Conservation (phyloP, 2,113 vertebrate genomes). For the Pterocles burchelli region DNA sequence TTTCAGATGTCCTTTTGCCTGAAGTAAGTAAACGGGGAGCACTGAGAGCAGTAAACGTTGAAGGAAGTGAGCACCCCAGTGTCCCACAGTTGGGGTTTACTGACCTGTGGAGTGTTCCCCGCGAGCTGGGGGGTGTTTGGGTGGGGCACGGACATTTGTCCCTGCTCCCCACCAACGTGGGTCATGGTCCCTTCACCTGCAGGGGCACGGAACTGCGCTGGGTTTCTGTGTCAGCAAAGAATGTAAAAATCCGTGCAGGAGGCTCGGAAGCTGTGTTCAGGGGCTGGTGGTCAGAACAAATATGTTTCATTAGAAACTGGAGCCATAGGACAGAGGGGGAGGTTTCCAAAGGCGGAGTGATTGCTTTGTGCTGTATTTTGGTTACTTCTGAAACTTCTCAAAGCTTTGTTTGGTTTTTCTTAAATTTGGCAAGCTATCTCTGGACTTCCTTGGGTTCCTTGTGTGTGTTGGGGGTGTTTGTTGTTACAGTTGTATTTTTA, state of each 20-base stretch:
- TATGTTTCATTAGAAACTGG: no score
- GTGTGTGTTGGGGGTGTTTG: background rate
- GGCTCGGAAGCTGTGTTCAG: rapidly evolving
- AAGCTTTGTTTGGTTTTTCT: background rate
- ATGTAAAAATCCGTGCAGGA: rapidly evolving
- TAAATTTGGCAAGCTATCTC: background rate
- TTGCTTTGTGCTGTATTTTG: background rate
- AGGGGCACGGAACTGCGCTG: rapidly evolving
- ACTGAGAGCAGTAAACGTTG: rapidly evolving
- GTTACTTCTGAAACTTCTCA: background rate
- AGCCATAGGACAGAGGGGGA: no score
- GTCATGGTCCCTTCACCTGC: no score
- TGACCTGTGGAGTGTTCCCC: background rate
- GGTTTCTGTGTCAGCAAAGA: no score
- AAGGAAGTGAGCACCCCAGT: constrained; percentile 41
- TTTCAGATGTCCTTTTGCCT: constrained; percentile 90
- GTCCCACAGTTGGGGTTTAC: rapidly evolving
- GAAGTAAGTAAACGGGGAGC: constrained; percentile 74
- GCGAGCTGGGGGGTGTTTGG: background rate
- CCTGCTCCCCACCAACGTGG: background rate
- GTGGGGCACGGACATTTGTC: background rate
- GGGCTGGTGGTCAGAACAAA: background rate
- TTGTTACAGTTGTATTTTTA: background rate
- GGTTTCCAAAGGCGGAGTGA: background rate
- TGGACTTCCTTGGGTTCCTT: background rate